Evolutionary conservation across 2,888 invertebrate genomes (phyloP), one percentile per base, ranked within the genome.

Genomic region (Crocallis elinguaria): DNA sequence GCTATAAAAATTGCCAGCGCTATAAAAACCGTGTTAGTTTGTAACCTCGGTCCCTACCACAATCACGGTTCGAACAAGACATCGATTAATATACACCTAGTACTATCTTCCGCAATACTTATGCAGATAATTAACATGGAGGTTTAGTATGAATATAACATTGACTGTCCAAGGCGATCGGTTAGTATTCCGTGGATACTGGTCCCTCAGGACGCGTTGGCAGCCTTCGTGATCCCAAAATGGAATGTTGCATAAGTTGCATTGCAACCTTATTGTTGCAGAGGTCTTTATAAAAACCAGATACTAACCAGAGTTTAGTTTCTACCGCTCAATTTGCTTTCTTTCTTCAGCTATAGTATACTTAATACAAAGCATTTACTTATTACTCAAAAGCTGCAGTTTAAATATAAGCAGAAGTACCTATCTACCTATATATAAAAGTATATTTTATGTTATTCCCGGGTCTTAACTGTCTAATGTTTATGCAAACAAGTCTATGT

Each of bases 201-300:
- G 36, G 54, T 74, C 80, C 82, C 75, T 63, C 61, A 37, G 69
- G 79, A 49, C 49, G 54, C 48, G 58, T 60, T 37, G 48, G 49
- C 63, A 78, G 66, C 82, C 82, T 82, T 82, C 76, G 63, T 57
- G 51, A 36, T 54, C 60, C 75, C 77, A 59, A 77, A 76, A 70
- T 58, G 64, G 55, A 59, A 62, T 58, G 58, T 12, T 32, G 17
- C 35, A 19, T 35, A 19, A n/a, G n/a, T n/a, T n/a, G n/a, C n/a
- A n/a, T n/a, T n/a, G n/a, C 25, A 38, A 42, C 30, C 41, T 42
- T 7, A 8, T 12, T 12, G 23, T 35, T 17, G 19, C 6, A 36
- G n/a, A 32, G 12, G 1, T 19, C n/a, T 12, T 32, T 8, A 16
- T 32, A 14, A 32, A 12, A 11, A 11, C 12, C 3, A 17, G 3